These are phyloP conservation scores for Strigamia transsilvanica DNA, from an alignment of 2,888 invertebrate genomes.

Conservation along the genomic window DNA sequence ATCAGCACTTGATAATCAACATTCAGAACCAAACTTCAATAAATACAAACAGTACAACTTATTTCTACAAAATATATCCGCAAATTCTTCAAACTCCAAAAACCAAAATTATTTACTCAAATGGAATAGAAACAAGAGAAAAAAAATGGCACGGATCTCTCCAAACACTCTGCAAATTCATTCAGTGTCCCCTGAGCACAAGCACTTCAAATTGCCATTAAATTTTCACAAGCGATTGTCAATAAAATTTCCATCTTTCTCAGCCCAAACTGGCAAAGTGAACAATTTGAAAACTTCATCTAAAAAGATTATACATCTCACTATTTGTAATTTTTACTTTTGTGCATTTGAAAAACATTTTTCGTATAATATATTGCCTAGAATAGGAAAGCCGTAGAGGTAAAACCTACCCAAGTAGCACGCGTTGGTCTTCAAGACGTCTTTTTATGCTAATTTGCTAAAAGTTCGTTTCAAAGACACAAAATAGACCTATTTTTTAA, in stretches of 20 bases:
- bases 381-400: too few relatives aligned
- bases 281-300: neutral
- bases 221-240: constrained; percentile 29
- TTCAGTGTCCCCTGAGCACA: constrained; percentile 1
- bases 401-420: too few relatives aligned
- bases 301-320: constrained; percentile 23
- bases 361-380: too few relatives aligned
- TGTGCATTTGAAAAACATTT: neutral
- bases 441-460: too few relatives aligned
- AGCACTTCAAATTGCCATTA: neutral
- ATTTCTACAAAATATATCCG: neutral
- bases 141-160: constrained; percentile 27
- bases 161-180: neutral
- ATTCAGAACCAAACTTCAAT: constrained; percentile 1
- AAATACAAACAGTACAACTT: neutral
- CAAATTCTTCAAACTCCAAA: neutral
- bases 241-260: neutral
- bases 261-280: constrained; percentile 3
- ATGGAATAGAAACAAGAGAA: neutral
- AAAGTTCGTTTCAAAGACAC: too few relatives aligned
- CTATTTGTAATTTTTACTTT: neutral
- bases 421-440: too few relatives aligned
- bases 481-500: too few relatives aligned
- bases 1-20: constrained; percentile 7
- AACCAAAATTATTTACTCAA: neutral